Evolutionary conservation across 2,113 vertebrate species (phyloP).

Genomic region (Stegostoma tigrinum): DNA sequence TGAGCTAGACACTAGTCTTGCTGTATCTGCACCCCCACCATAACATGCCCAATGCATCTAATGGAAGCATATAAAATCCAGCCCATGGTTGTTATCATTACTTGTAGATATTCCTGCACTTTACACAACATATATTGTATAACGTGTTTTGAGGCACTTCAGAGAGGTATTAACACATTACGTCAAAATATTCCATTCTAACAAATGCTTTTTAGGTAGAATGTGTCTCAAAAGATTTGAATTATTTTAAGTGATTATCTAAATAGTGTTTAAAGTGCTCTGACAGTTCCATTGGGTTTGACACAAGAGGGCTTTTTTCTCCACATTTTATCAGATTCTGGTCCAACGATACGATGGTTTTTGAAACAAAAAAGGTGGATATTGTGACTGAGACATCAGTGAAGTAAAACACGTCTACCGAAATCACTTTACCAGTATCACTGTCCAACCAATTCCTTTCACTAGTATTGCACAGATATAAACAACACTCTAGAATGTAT

Average conservation of each 20-base stretch:
- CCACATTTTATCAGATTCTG: not conserved
- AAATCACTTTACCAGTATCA: not conserved
- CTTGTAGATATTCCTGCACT: not conserved
- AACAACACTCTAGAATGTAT: not conserved
- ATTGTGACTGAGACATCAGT: not conserved
- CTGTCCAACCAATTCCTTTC: not conserved
- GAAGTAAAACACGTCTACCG: not conserved
- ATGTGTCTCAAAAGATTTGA: not conserved
- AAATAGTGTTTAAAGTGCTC: not conserved
- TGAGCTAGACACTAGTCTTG: too few species aligned
- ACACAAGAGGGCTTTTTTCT: not conserved
- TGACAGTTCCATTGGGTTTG: not conserved
- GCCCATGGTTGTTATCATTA: not conserved
- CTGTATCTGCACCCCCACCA: too few species aligned
- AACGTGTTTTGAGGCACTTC: not conserved
- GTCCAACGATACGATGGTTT: not conserved
- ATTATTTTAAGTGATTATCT: conserved; percentile 5
- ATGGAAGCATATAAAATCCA: too few species aligned
- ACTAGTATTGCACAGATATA: not conserved
- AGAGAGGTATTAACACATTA: not conserved
- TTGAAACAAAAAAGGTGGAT: not conserved
- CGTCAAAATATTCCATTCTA: not conserved
- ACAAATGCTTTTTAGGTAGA: not conserved
- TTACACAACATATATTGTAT: not conserved
- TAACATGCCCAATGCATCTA: too few species aligned